Base-by-base conservation (phyloP, 2,888 invertebrate genomes). In the Rhorus exstirpatorius region DNA sequence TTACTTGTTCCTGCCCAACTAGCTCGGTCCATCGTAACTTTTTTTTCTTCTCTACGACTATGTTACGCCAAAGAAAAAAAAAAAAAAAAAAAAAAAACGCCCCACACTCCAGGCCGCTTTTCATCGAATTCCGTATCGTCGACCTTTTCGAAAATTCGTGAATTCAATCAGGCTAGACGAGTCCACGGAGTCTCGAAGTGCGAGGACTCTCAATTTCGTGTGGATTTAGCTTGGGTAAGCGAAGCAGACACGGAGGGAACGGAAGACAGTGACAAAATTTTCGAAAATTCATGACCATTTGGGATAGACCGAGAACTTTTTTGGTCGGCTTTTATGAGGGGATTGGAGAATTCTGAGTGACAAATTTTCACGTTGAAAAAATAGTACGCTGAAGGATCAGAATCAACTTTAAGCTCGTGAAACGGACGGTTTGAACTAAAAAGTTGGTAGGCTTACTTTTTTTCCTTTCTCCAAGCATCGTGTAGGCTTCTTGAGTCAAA, bases 281-380 rank as follows among this genome's bases (percentile, higher is more conserved):
- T 35, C n/a, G 35, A 10, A 46, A 63, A 46, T 14, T 41, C 38
- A 14, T 61, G 49, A 17, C 14, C 8, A 24, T 14, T 26, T 46
- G 4, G 31, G 24, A 7, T 24, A 31, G n/a, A 10, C 19, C 21
- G 1, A 14, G 71, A 71, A 79, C n/a, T n/a, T 63, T n/a, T 72
- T 79, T 14, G 72, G 35, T 67, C 26, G 63, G 78, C 71, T 55
- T 26, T n/a, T n/a, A n/a, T n/a, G n/a, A n/a, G n/a, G 7, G 24
- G 17, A n/a, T 14, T 38, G 68, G 60, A 72, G 53, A 79, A 61
- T 67, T 46, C 76, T n/a, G 38, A 76, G 67, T 68, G 74, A 76
- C 76, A 63, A 79, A 26, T 81, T 72, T 81, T 58, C 76, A 55
- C 76, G 67, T 68, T 51, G 79, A 60, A 67, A 17, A 65, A 24